phyloP scores from a whole-genome alignment of 2,797 vertebrate species.

The Typhlichthys eigenmanni region DNA sequence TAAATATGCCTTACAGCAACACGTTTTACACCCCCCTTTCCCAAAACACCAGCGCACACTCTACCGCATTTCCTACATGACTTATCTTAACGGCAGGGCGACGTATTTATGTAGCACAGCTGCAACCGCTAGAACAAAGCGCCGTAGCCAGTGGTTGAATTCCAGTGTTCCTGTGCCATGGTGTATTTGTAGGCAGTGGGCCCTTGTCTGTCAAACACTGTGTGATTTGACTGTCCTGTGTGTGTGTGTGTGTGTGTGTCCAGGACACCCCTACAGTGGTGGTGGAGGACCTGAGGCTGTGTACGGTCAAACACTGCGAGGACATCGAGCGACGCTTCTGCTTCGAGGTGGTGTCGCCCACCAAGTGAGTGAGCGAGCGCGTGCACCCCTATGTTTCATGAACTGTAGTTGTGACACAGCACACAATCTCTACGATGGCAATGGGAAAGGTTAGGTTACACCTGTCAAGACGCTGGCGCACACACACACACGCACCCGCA shows the following conservation, averaged over 20 bases:
- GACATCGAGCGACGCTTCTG: conserved; percentile 97
- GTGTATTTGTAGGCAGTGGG: not conserved
- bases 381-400: conserved; percentile 21
- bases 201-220: conserved; percentile 1
- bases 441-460: conserved; percentile 29
- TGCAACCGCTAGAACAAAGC: too few species aligned
- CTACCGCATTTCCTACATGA: too few species aligned
- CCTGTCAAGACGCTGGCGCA: not conserved
- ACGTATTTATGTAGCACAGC: too few species aligned
- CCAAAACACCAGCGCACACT: too few species aligned
- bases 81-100: too few species aligned
- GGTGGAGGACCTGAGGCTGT: conserved; percentile 93
- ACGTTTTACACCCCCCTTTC: too few species aligned
- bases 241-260: not conserved
- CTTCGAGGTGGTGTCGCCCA: conserved; percentile 97
- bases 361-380: conserved; percentile 84
- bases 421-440: conserved; percentile 40
- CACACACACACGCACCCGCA: not conserved
- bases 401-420: conserved; percentile 17
- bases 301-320: conserved; percentile 97
- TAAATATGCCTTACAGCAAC: too few species aligned
- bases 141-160: not conserved
- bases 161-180: not conserved
- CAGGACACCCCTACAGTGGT: conserved; percentile 97
- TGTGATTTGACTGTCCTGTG: not conserved